Evolutionary conservation across 2,113 vertebrate genomes (phyloP).

Genomic region (Cryptomyrus ogoouensis): DNA sequence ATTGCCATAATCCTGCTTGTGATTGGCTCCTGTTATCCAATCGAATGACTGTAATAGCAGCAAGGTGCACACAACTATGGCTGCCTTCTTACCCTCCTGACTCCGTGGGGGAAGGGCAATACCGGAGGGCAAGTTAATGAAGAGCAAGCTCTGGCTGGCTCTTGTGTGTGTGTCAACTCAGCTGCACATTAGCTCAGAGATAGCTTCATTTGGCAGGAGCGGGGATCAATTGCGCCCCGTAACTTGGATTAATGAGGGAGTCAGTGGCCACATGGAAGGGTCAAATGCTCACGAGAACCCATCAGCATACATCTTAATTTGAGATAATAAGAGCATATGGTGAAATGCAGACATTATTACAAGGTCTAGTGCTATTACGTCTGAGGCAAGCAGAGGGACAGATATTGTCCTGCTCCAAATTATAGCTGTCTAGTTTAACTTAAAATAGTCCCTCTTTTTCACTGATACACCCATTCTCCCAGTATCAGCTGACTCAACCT

Average conservation of each 20-base stretch:
- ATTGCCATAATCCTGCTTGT: slow-evolving; percentile 36
- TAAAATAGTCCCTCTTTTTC: not conserved
- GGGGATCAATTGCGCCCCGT: slow-evolving; percentile 43
- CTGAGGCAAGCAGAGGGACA: slow-evolving; percentile 28
- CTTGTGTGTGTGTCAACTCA: slow-evolving; percentile 10
- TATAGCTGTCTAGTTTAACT: not conserved
- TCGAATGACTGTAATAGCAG: slow-evolving; percentile 40
- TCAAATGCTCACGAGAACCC: slow-evolving; percentile 42
- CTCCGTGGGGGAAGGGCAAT: slow-evolving; percentile 30
- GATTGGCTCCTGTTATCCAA: slow-evolving; percentile 41
- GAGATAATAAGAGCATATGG: slow-evolving; percentile 39
- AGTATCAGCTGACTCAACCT: not conserved
- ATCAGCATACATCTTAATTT: slow-evolving; percentile 42
- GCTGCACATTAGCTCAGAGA: slow-evolving; percentile 37
- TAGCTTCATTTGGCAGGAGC: slow-evolving; percentile 42
- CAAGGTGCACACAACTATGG: slow-evolving; percentile 29
- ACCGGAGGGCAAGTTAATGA: slow-evolving; percentile 31
- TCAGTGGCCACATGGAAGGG: slow-evolving; percentile 34
- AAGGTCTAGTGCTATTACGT: slow-evolving; percentile 12
- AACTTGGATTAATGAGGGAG: slow-evolving; percentile 41
- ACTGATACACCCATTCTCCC: not conserved
- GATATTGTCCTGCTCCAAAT: not conserved
- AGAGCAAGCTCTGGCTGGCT: slow-evolving; percentile 26
- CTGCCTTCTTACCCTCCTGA: slow-evolving; percentile 22
- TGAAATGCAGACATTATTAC: slow-evolving; percentile 20